These are phyloP conservation scores for Litoditis marina DNA, from an alignment of 2,888 invertebrate species.

Conservation along the genomic window DNA sequence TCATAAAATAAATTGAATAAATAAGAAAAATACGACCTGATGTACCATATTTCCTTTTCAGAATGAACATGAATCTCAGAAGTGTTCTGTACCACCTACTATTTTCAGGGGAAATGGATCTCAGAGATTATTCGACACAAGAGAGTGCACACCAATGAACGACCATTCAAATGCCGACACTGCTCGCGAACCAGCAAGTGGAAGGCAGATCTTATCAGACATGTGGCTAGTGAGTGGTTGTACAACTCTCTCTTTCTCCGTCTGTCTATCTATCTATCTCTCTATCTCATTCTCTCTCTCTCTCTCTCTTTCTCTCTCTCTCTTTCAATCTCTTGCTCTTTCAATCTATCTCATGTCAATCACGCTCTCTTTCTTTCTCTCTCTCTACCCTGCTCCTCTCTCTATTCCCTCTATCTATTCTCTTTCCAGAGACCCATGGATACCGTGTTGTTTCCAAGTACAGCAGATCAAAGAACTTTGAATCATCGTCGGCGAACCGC, in stretches of 20 bases:
- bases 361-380: neutral
- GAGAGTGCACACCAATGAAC: slow-evolving; percentile 63
- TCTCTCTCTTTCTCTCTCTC: slow-evolving; percentile 2
- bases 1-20: too few relatives aligned
- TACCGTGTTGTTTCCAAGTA: slow-evolving; percentile 62
- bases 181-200: slow-evolving; percentile 65
- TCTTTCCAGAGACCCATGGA: slow-evolving; percentile 63
- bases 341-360: too few relatives aligned
- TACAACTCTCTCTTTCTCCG: neutral
- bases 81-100: too few relatives aligned
- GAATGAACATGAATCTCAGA: too few relatives aligned
- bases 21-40: too few relatives aligned
- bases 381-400: too few relatives aligned
- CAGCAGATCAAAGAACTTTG: slow-evolving; percentile 59
- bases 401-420: neutral
- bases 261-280: too few relatives aligned
- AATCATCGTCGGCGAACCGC: slow-evolving; percentile 24
- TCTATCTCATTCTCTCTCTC: slow-evolving; percentile 1
- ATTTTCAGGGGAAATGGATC: slow-evolving; percentile 62
- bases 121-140: slow-evolving; percentile 66
- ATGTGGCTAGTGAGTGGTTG: slow-evolving; percentile 62
- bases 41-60: too few relatives aligned
- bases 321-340: too few relatives aligned
- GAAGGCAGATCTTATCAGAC: slow-evolving; percentile 66
- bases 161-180: slow-evolving; percentile 65